phyloP scores from a whole-genome alignment of 2,888 invertebrate species.

The Volucella inflata region DNA sequence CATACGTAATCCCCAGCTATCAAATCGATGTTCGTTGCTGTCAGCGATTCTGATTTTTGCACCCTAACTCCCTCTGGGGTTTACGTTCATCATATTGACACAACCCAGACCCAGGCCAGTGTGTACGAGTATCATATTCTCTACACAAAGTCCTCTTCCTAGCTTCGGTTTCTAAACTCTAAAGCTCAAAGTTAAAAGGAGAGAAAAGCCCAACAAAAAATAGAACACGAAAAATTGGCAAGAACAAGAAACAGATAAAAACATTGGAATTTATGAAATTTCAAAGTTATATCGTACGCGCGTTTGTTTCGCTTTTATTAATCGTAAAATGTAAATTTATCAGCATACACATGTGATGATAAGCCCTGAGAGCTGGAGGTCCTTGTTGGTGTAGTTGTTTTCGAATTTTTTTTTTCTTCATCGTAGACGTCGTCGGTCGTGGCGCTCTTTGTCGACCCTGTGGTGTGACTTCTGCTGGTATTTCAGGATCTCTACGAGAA shows the following conservation, averaged over 20 bases:
- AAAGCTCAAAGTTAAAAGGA: constrained; percentile 7
- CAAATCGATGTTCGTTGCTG: constrained; percentile 68
- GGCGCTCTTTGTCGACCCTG: not conserved
- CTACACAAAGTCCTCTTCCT: constrained; percentile 72
- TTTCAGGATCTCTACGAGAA: not conserved
- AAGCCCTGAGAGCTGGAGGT: constrained; percentile 7
- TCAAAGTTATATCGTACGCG: constrained; percentile 66
- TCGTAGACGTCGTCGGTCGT: not conserved
- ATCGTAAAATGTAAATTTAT: constrained; percentile 74
- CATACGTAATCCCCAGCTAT: not conserved
- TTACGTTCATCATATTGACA: constrained; percentile 72
- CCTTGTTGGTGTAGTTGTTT: too few species aligned
- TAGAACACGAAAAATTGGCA: constrained; percentile 1
- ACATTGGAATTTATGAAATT: constrained; percentile 73
- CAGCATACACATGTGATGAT: constrained; percentile 56
- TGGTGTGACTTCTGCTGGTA: not conserved
- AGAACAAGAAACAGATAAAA: constrained; percentile 42
- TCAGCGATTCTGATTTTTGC: constrained; percentile 70
- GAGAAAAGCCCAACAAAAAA: constrained; percentile 12
- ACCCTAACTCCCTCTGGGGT: constrained; percentile 64
- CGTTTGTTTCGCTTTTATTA: constrained; percentile 71
- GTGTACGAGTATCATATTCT: constrained; percentile 35
- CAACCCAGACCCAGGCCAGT: constrained; percentile 55
- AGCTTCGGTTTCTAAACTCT: constrained; percentile 35
- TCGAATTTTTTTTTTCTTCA: too few species aligned